Conservation (phyloP, 2,113 vertebrate genomes). For the Halcyon malimbica region DNA sequence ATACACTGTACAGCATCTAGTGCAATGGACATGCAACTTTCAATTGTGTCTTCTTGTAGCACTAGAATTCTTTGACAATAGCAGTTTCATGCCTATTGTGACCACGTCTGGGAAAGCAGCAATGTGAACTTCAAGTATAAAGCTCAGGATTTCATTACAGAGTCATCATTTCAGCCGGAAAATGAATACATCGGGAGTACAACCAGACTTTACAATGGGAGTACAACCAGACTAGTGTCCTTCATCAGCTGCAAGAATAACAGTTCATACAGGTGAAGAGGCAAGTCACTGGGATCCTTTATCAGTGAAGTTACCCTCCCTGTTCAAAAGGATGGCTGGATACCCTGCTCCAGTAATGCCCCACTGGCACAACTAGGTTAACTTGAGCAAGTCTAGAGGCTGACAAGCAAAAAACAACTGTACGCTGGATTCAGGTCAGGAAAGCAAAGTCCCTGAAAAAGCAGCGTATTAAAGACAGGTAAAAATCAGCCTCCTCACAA, state of each 20-base stretch:
- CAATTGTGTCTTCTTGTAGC: neutral
- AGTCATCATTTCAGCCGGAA: neutral
- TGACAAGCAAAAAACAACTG: neutral
- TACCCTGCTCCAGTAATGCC: neutral
- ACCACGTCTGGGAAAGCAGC: neutral
- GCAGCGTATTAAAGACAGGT: neutral
- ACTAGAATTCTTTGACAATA: neutral
- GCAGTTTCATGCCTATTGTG: neutral
- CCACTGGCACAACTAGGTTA: neutral
- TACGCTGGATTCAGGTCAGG: neutral
- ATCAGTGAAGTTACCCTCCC: neutral
- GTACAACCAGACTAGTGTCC: neutral
- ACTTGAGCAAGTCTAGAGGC: neutral
- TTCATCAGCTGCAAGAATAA: neutral
- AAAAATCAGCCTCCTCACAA: neutral
- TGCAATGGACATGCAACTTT: neutral
- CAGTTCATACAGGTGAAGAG: neutral
- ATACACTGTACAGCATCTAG: fast-evolving
- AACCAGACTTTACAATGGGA: neutral
- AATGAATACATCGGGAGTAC: neutral
- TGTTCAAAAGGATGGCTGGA: neutral
- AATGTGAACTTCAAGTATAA: neutral
- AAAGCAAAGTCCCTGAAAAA: neutral
- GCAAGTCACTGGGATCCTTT: neutral
- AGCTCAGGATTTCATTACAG: neutral